Base-by-base conservation (phyloP, 2,888 invertebrate genomes). In the Adelphocoris suturalis region DNA sequence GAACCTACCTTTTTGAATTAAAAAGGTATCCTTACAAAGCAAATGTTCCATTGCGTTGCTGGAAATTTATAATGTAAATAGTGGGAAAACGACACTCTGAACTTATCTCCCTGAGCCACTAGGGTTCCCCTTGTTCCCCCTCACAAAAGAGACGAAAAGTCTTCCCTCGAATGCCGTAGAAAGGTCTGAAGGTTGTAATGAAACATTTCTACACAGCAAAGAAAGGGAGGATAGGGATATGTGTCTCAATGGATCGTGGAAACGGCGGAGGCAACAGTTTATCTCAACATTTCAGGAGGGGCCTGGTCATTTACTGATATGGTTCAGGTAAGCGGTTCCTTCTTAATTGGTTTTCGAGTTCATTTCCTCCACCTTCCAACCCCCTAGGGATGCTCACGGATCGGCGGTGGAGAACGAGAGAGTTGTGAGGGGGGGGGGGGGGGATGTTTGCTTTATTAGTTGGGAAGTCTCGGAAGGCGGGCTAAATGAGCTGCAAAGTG, bases 231-330 rank as follows among this genome's bases (percentile, higher is more conserved):
- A 16, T 37, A 57, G 57, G 48, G 27, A 37, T 48, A 68, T 75
- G 47, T 68, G 86, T 75, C 86, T 86, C 86, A 47, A 86, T 86
- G 76, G 86, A 75, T 46, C 48, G n/a, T 46, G 68, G 48, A 47
- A 47, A n/a, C 68, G 48, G 75, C n/a, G 75, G 75, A 68, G 86
- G 86, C n/a, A 86, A 75, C 86, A 75, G 86, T 88, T 88, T 88
- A 88, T 88, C 88, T 88, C 88, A 55, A 80, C 78, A 28, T 88
- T 88, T 88, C 88, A 88, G 88, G 88, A 86, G 86, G 52, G 28
- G 78, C 57, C 88, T 88, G 88, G 88, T 88, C 88, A 88, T 88
- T 86, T 88, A 88, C 88, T 88, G 88, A 88, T 88, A 88, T 88
- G 52, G 88, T 80, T 80, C 88, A 80, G 80, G 80, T 78, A 55